phyloP scores from a whole-genome alignment of 2,113 vertebrate species.

The Nothocercus nigrocapillus region DNA sequence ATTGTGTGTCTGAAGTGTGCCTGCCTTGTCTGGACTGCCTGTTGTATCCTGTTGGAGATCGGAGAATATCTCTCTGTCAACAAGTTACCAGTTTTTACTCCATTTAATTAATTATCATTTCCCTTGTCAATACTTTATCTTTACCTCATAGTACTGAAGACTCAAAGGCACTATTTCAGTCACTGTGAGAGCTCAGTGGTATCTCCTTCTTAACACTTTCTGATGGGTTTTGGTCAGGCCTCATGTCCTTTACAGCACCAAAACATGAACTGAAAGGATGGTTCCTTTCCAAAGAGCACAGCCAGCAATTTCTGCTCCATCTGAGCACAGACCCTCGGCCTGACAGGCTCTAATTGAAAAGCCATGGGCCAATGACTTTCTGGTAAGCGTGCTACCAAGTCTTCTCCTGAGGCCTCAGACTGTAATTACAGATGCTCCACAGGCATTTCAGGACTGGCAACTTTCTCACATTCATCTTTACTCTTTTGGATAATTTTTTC shows the following conservation, averaged over 20 bases:
- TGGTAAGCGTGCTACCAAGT: constrained; percentile 18
- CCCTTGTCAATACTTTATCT: not conserved
- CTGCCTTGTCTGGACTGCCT: not conserved
- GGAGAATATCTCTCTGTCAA: not conserved
- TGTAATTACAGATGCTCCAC: constrained; percentile 52
- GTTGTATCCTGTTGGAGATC: rapidly evolving
- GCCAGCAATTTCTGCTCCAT: constrained; percentile 17
- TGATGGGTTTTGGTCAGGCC: not conserved
- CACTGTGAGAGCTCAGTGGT: not conserved
- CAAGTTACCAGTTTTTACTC: not conserved
- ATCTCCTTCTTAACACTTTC: not conserved
- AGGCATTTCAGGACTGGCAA: constrained; percentile 10
- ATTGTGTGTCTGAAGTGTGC: not conserved
- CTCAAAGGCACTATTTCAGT: not conserved
- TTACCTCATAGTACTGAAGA: not conserved
- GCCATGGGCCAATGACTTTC: constrained; percentile 47
- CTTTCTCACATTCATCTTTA: constrained; percentile 23
- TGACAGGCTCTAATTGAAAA: constrained; percentile 60
- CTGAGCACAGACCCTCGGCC: not conserved
- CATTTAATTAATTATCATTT: not conserved
- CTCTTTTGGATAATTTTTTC: constrained; percentile 17
- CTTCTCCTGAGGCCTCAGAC: constrained; percentile 8
- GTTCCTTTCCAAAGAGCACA: not conserved
- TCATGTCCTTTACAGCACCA: not conserved
- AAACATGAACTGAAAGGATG: not conserved